Conservation (phyloP, 2,888 invertebrate species). For the Pseudoips prasinana region DNA sequence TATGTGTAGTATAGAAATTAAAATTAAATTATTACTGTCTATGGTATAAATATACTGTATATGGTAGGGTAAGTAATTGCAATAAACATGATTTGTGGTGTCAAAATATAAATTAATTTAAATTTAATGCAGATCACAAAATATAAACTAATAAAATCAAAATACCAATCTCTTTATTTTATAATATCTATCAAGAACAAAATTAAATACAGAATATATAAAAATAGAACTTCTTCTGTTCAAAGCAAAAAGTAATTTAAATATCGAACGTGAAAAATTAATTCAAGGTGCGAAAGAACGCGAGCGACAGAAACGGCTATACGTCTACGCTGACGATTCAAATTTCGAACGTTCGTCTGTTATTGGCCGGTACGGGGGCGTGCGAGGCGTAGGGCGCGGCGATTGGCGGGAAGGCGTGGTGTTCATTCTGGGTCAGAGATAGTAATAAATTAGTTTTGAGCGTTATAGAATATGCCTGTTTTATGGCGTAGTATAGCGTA, state of each 20-base stretch:
- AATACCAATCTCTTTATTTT: too few species aligned
- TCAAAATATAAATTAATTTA: too few species aligned
- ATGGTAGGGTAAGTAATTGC: too few species aligned
- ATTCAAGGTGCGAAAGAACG: conserved; percentile 20
- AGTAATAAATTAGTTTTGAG: conserved; percentile 60
- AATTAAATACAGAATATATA: too few species aligned
- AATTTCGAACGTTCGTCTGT: conserved; percentile 53
- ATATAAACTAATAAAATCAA: too few species aligned
- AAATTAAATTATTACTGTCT: too few species aligned
- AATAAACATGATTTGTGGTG: too few species aligned
- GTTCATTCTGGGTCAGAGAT: conserved; percentile 53
- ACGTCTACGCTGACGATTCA: conserved; percentile 55
- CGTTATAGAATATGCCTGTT: conserved; percentile 54
- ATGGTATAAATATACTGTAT: too few species aligned
- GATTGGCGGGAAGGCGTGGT: conserved; percentile 70
- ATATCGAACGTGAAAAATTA: background rate
- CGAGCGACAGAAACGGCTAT: conserved; percentile 64
- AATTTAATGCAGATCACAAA: too few species aligned
- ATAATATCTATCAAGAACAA: too few species aligned
- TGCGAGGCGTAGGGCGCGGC: conserved; percentile 65
- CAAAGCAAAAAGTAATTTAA: background rate
- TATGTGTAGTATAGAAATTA: too few species aligned
- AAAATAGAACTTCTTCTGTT: too few species aligned
- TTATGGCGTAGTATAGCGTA: conserved; percentile 35
- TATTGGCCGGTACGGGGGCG: conserved; percentile 73